Base-by-base conservation (phyloP, 2,797 vertebrate genomes). In the Perodicticus potto region DNA sequence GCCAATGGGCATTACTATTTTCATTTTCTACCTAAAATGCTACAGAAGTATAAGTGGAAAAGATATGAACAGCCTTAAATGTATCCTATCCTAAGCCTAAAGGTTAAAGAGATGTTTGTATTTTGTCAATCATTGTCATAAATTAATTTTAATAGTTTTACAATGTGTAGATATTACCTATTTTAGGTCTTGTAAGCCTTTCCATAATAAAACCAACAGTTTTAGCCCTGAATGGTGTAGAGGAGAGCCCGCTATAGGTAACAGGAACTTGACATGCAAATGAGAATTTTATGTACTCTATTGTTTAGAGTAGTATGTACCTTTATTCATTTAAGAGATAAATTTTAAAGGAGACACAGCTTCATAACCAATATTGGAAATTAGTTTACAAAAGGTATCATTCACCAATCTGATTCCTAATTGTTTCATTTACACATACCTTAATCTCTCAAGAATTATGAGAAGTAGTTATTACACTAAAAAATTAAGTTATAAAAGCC, bases 341-440 rank as follows among this genome's bases (percentile, higher is more conserved):
- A 32, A 93, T 82, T 40, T 93, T 27, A 49, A 97, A 45, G 37
- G 37, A 93, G 86, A 83, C 25, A 86, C 29, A 84, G 25, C 45
- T 93, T 88, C 37, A 83, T 78, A 70, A 32, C 34, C 19, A 85
- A 88, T 45, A 93, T 25, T 49, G 76, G 94, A 13, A 88, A 67
- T 2, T 74, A 22, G 4, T 43, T 86, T 96, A 32, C 40, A 91
- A 93, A 91, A 69, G 11, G 12, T 76, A 86, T 53, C 43, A 73
- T 77, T 86, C 90, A 63, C 57, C 29, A 85, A 86, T 82, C 5
- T 89, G 67, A 93, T 86, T 93, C 32, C 59, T n/a, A 89, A 77
- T 67, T 91, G 22, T 83, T 77, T 86, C 34, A 94, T 14, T 55
- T 14, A 57, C 1, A 84, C 3, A 73, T 17, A 88, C 4, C 49